Base-by-base conservation (phyloP, 1,140 invertebrate species). In the Trissolcus basalis region DNA sequence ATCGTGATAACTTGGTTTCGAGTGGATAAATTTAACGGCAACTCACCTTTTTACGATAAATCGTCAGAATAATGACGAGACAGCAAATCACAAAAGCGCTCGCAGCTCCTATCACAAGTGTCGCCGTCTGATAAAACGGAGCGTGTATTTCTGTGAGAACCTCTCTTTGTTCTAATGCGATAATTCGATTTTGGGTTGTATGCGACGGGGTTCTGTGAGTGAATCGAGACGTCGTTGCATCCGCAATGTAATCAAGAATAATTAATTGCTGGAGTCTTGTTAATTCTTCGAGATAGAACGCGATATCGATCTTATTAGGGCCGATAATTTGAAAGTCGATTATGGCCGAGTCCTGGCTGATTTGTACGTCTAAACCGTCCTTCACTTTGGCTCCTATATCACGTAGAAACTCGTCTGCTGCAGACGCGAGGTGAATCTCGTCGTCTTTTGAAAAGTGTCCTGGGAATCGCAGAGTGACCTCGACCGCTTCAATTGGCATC, bases 31-130 rank as follows among this genome's bases (percentile, higher is more conserved):
- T 43, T 14, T 4, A 9, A 53, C 13, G 13, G 7, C 2, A 44
- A 13, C 60, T 58, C 78, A 90, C 90, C 83, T 91, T 91, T 77
- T 90, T 89, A 39, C 90, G 89, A 83, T 94, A 93, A 10, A 94
- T 87, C 85, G 93, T 91, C 8, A 93, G 86, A 4, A 94, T 85
- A 11, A 94, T 90, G 9, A 92, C 90, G 12, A 94, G 85, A 41
- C 92, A 91, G 80, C 92, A 92, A 71, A 94, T 93, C 51, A 94
- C 89, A 79, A 94, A 93, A 9, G 92, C 92, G 19, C 92, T 93
- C 1, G 91, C 91, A 0, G 92, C 91, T 4, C 91, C 92, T 15
- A 94, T 86, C 4, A 93, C 92, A 53, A 94, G 90, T 4, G 93
- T 89, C 11, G 92, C 92, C 0, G 92, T 93, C 78, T 93, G 92